Base-by-base conservation (phyloP, 2,888 invertebrate species). In the Diachrysia chrysitis region DNA sequence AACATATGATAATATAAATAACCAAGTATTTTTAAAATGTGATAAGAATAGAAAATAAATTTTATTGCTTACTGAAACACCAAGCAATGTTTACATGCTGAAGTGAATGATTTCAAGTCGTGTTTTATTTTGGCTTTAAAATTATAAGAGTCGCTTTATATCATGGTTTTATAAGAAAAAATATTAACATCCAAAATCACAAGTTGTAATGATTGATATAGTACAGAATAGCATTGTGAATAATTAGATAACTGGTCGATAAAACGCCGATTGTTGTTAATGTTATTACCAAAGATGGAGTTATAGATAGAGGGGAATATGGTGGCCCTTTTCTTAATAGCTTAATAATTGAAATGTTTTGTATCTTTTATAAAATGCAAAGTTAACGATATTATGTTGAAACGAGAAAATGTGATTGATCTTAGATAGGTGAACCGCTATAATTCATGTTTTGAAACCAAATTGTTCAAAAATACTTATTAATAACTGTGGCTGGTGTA, bases 211-310 rank as follows among this genome's bases (percentile, higher is more conserved):
- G 82, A 84, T 83, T 79, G 82, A 83, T 83, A 85, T 79, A 86
- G 79, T 86, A 86, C 85, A 85, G 83, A 85, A 79, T 81, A 81
- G 73, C 74, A 87, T 84, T 87, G 87, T 86, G 82, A 86, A 89
- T 85, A 86, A 79, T 83, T 82, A 85, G 83, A 86, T 86, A 86
- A 83, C 86, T 88, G 89, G 86, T 89, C 88, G 87, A 89, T 87
- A 85, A 87, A 90, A 88, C 84, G 87, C 90, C 91, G 85, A 89
- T 90, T 89, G 89, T 92, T 92, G 91, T 92, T 92, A 90, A 92
- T 90, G 90, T 92, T 91, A 91, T 93, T 93, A 94, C 95, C 94
- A 95, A 95, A 94, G 94, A 94, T 91, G 92, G 90, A 90, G 90
- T 89, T 90, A 86, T 89, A 90, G 88, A 85, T 86, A 86, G 84